phyloP scores from a whole-genome alignment of 2,113 vertebrate species.

The Epinephelus fuscoguttatus region DNA sequence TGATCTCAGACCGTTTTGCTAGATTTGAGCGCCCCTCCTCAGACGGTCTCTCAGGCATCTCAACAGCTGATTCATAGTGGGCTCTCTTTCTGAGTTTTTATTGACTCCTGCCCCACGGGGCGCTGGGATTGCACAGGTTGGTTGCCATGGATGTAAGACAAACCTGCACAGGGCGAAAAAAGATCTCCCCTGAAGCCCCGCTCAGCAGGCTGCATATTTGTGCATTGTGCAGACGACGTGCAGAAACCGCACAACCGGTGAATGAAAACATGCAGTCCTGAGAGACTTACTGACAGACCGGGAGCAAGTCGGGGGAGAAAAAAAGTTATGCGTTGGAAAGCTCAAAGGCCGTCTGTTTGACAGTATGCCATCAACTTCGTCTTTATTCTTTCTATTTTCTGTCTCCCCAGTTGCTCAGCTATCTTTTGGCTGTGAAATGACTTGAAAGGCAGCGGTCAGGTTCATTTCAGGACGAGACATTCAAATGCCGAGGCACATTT shows the following conservation, averaged over 20 bases:
- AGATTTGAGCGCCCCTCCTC: conserved; percentile 32
- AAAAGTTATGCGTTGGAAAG: conserved; percentile 11
- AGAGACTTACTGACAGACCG: conserved; percentile 60
- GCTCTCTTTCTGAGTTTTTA: conserved; percentile 52
- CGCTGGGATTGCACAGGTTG: conserved; percentile 59
- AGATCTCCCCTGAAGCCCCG: conserved; percentile 59
- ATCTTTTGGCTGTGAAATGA: conserved; percentile 44
- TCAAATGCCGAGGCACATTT: conserved; percentile 35
- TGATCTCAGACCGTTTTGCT: conserved; percentile 33
- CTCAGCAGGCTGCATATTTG: conserved; percentile 74
- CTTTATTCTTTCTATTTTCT: conserved; percentile 22
- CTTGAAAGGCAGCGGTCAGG: conserved; percentile 31
- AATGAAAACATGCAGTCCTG: conserved; percentile 68
- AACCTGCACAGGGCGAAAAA: conserved; percentile 66
- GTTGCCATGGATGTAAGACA: conserved; percentile 77
- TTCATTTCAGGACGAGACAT: conserved; percentile 41
- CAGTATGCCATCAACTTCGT: conserved; percentile 10
- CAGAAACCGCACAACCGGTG: conserved; percentile 64
- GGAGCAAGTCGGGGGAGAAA: background rate
- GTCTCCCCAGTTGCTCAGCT: background rate
- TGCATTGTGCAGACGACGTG: conserved; percentile 61
- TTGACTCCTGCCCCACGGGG: conserved; percentile 55
- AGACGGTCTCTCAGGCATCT: conserved; percentile 46
- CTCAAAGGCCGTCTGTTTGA: conserved; percentile 35
- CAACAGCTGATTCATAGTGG: conserved; percentile 65